Evolutionary conservation across 53 echinoderm and acorn worm species (phyloP).

Genomic region (Paracentrotus lividus): DNA sequence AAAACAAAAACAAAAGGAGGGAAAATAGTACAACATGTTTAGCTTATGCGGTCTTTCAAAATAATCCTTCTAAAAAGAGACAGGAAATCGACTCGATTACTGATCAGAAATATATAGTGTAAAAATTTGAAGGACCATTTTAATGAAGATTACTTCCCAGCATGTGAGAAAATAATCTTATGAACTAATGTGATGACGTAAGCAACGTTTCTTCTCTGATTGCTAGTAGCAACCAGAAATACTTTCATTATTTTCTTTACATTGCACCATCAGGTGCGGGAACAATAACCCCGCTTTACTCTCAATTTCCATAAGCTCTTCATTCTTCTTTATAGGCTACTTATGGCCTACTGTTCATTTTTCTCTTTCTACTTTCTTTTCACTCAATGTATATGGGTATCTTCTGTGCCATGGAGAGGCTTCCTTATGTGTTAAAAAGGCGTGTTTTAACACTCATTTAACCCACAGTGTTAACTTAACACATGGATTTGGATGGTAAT

Average conservation of each 20-base stretch:
- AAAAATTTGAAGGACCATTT: conserved; percentile 2
- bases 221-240: conserved; percentile 17
- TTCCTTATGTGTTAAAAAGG: conserved; percentile 18
- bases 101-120: conserved; percentile 23
- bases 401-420: conserved; percentile 6
- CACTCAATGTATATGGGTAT: neutral
- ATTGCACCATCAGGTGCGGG: conserved; percentile 5
- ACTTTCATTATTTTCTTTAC: conserved; percentile 38
- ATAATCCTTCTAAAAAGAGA: neutral
- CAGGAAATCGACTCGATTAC: neutral
- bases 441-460: conserved; percentile 54
- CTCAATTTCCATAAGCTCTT: conserved; percentile 30
- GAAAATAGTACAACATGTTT: neutral
- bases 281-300: neutral
- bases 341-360: neutral
- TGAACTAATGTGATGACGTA: conserved; percentile 27
- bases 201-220: neutral
- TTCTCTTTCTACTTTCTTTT: conserved; percentile 1
- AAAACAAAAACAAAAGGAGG: no score
- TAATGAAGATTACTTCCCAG: neutral
- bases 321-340: conserved; percentile 13
- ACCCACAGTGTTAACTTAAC: conserved; percentile 34
- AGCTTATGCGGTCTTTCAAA: neutral
- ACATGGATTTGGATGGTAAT: conserved; percentile 21
- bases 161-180: conserved; percentile 6